Evolutionary conservation across 2,888 invertebrate species (phyloP), one percentile per base, ranked within the genome.

Genomic region (Callosobruchus maculatus): DNA sequence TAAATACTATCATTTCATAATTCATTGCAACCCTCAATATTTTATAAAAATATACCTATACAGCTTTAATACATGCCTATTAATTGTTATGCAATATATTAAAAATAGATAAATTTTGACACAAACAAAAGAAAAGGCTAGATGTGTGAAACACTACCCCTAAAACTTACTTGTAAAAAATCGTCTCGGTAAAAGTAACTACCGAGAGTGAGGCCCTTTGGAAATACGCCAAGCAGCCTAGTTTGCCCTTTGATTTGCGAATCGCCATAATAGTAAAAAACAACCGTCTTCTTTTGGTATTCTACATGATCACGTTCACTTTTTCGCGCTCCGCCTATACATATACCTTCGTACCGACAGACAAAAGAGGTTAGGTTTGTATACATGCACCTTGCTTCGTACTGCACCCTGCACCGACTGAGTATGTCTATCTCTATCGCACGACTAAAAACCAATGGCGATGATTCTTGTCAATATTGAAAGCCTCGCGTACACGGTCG

Each of bases 111-210:
- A 26, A 74, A 72, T 69, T 22, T 70, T 20, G 18, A 68, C n/a
- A 30, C 7, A 69, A 21, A 26, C 20, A 13, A 21, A 22, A 22
- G 26, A 74, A 72, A n/a, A n/a, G n/a, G n/a, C n/a, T n/a, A n/a
- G n/a, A n/a, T n/a, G n/a, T n/a, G n/a, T n/a, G n/a, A n/a, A n/a
- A n/a, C n/a, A n/a, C n/a, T n/a, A 30, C 26, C 68, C 22, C 22
- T 67, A 13, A 77, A 49, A 85, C 85, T 85, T 81, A 86, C 86
- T 81, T 83, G 78, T 85, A 86, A 79, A 86, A 87, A 75, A 84
- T 82, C 68, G 79, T 75, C 80, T 87, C 87, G 2, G 85, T 85
- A 31, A 76, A 80, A 20, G 82, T 82, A 7, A 86, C 84, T 13
- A 86, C 82, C 70, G 76, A 76, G 72, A 83, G 83, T 0, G 83